A percentile compares a stretch with the other conserved stretches of the same genome.
These are phyloP conservation scores for Drosophila elegans DNA, from an alignment of 1,140 invertebrate genomes.

Conservation along the genomic window DNA sequence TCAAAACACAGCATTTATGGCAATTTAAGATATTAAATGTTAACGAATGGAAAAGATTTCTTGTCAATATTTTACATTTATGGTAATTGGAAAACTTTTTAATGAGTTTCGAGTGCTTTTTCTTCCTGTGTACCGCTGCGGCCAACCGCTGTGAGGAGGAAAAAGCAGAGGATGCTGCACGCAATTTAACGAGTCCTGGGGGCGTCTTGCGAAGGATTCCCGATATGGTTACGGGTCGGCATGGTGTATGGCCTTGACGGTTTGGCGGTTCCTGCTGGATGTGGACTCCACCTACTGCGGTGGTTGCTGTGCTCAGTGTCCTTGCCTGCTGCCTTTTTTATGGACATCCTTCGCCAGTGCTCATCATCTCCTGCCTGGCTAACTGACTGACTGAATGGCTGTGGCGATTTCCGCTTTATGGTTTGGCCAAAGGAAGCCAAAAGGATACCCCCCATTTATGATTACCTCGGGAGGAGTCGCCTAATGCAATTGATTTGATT, in stretches of 20 bases:
- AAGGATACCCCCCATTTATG: slow-evolving; percentile 33
- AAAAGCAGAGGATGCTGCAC: slow-evolving; percentile 27
- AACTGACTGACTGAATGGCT: background rate
- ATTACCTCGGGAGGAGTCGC: slow-evolving; percentile 38
- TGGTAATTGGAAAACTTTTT: slow-evolving; percentile 5
- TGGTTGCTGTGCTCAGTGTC: background rate
- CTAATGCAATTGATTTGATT: slow-evolving; percentile 68
- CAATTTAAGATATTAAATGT: background rate
- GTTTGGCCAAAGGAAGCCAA: background rate
- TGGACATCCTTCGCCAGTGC: slow-evolving; percentile 22
- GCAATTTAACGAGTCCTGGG: slow-evolving; percentile 70
- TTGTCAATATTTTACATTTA: slow-evolving; percentile 2
- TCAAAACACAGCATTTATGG: background rate
- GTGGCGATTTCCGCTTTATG: slow-evolving; percentile 35
- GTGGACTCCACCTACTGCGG: background rate
- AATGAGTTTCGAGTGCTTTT: slow-evolving; percentile 11
- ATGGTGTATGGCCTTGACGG: slow-evolving; percentile 2
- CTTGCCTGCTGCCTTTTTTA: slow-evolving; percentile 4
- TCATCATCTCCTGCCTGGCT: slow-evolving; percentile 26
- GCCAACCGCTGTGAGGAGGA: background rate
- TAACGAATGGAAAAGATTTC: background rate
- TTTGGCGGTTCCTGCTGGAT: slow-evolving; percentile 21
- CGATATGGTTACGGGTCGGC: background rate
- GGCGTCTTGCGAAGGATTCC: slow-evolving; percentile 43
- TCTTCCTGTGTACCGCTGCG: slow-evolving; percentile 8